Evolutionary conservation across 2,113 vertebrate species (phyloP), one percentile per base, ranked within the genome.

Genomic region (Colaptes auratus): DNA sequence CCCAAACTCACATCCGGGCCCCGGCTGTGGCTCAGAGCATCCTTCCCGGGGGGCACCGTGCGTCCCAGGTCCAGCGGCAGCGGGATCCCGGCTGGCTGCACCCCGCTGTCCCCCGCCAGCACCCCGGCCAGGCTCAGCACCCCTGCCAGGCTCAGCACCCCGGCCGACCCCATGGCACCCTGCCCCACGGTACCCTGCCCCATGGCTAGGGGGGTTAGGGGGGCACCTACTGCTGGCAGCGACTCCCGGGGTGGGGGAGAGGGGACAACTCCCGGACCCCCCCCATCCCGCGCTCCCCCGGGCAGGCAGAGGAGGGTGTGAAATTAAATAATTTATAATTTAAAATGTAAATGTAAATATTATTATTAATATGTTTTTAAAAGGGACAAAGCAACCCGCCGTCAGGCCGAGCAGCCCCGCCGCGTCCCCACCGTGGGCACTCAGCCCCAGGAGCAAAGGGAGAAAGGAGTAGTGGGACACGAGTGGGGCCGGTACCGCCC

Each of bases 1-100:
- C 77, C 67, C 42, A 18, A 30, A 95, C 94, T 94, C 69, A 92
- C 94, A 59, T 90, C 86, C 66, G 42, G 12, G 44, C 31, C 50
- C 65, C 12, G 70, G 64, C 65, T 50, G 70, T 60, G 86, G 75
- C 59, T 80, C 74, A 44, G 65, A 46, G 56, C 35, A 52, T 71
- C 58, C 23, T 21, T 31, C 24, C 17, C 25, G 27, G 59, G 3
- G 15, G 20, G 11, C 4, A 20, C 15, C 9, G 59, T 19, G 50
- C 3, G 23, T 8, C 48, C 69, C 64, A 7, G 8, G 15, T 75
- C 90, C 77, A 65, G 63, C 20, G 46, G 39, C 25, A 65, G 35
- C 13, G 33, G 61, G 31, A 35, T 4, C 60, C 23, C 63, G 15
- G 24, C 18, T 1, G 78, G 28, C 75, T 27, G 56, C 2, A 21